phyloP scores from a whole-genome alignment of 2,113 vertebrate genomes.

The Apeltes quadracus region DNA sequence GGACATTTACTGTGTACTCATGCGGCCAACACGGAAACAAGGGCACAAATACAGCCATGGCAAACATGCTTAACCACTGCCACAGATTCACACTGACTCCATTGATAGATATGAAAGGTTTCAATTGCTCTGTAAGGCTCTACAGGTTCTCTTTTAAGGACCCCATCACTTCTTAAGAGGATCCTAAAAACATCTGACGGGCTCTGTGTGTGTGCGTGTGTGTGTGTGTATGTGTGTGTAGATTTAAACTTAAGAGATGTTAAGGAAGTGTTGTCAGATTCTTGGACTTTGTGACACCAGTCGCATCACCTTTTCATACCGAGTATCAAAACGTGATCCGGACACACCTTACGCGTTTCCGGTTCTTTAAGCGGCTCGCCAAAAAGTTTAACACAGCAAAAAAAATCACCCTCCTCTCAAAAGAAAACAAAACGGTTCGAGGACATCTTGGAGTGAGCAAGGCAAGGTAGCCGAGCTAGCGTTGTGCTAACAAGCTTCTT shows the following conservation, averaged over 20 bases:
- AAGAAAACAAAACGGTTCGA: not conserved
- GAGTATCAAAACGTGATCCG: not conserved
- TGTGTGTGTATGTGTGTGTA: not conserved
- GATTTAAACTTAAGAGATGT: not conserved
- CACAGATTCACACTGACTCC: not conserved
- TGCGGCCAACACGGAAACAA: constrained; percentile 17
- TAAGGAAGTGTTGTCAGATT: not conserved
- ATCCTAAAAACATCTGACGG: constrained; percentile 5
- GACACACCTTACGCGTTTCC: not conserved
- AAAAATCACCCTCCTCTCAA: not conserved
- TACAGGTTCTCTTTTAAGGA: not conserved
- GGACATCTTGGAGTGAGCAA: not conserved
- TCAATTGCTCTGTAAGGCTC: not conserved
- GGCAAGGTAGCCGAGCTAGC: not conserved
- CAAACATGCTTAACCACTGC: not conserved
- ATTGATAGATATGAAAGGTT: not conserved
- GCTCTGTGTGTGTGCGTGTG: not conserved
- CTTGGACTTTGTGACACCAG: not conserved
- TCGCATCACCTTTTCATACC: no score
- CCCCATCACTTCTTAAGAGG: not conserved
- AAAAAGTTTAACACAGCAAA: not conserved
- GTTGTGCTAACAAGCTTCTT: not conserved
- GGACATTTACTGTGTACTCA: constrained; percentile 21
- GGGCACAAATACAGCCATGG: constrained; percentile 23
- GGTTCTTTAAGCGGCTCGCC: not conserved